phyloP scores from a whole-genome alignment of 1,140 invertebrate species.

The Drosophila cardini region DNA sequence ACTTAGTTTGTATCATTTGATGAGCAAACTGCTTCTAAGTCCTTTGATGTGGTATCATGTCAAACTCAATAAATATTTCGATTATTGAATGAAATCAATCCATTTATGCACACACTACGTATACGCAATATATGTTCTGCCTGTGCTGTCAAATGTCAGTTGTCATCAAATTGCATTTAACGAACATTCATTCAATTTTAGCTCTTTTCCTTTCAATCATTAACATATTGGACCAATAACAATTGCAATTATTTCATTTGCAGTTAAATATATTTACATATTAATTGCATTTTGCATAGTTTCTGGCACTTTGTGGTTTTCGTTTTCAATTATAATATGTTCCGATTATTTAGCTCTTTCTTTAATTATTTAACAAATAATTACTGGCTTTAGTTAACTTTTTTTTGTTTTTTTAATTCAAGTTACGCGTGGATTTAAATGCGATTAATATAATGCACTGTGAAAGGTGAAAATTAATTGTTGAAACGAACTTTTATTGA shows the following conservation, averaged over 20 bases:
- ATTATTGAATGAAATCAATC: not conserved
- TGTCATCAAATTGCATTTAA: constrained; percentile 5
- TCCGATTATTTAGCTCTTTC: not conserved
- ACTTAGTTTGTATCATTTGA: no score
- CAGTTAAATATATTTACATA: constrained; percentile 4
- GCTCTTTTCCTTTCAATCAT: constrained; percentile 8
- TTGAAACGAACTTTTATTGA: no score
- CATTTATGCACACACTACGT: constrained; percentile 1
- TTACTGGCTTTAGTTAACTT: not conserved
- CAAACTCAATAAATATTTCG: no score
- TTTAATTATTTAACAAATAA: not conserved
- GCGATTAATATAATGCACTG: constrained; percentile 7
- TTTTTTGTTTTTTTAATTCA: not conserved
- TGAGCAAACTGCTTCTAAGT: no score
- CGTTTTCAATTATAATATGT: constrained; percentile 21
- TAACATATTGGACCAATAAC: constrained; percentile 26
- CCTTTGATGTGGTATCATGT: no score
- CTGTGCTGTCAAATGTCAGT: constrained; percentile 1
- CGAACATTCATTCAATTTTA: not conserved
- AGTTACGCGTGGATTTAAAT: not conserved
- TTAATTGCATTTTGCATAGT: constrained; percentile 1
- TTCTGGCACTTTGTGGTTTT: constrained; percentile 7
- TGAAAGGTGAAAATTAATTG: not conserved
- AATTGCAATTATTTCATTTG: constrained; percentile 1
- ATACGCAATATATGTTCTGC: constrained; percentile 8